A percentile compares a stretch with the other conserved stretches of the same genome.
These are phyloP conservation scores for Merodon equestris DNA, from an alignment of 2,888 invertebrate species.

Conservation along the genomic window DNA sequence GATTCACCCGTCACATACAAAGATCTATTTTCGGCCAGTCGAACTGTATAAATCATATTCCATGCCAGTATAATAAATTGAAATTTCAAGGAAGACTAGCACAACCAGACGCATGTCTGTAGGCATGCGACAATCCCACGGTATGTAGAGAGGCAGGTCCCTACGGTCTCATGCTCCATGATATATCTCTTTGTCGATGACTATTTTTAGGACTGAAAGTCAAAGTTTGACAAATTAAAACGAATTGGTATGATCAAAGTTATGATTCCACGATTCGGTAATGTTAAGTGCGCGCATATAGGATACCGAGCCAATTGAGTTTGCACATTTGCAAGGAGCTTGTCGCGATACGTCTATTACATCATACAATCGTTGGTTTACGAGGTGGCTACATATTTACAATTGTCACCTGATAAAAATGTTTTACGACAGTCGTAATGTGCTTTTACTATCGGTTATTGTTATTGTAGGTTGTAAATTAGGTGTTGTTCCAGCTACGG, in stretches of 20 bases:
- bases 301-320: constrained; percentile 46
- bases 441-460: constrained; percentile 51
- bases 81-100: constrained; percentile 2
- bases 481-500: constrained; percentile 34
- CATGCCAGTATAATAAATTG: constrained; percentile 3
- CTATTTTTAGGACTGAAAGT: constrained; percentile 52
- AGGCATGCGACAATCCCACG: constrained; percentile 7
- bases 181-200: neutral
- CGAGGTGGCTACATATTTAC: constrained; percentile 19
- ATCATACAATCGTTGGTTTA: constrained; percentile 24
- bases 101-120: neutral
- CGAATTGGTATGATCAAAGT: constrained; percentile 14
- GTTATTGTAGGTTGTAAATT: constrained; percentile 52
- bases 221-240: constrained; percentile 39
- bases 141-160: constrained; percentile 56
- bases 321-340: constrained; percentile 34
- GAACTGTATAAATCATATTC: constrained; percentile 3
- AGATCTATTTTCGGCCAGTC: constrained; percentile 42
- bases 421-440: constrained; percentile 50
- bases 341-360: constrained; percentile 41
- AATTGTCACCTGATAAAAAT: constrained; percentile 55
- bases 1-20: neutral
- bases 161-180: constrained; percentile 21
- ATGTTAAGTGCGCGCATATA: constrained; percentile 28
- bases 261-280: constrained; percentile 22